These are phyloP conservation scores for Noctua fimbriata DNA, from an alignment of 2,888 invertebrate genomes.

Conservation along the genomic window DNA sequence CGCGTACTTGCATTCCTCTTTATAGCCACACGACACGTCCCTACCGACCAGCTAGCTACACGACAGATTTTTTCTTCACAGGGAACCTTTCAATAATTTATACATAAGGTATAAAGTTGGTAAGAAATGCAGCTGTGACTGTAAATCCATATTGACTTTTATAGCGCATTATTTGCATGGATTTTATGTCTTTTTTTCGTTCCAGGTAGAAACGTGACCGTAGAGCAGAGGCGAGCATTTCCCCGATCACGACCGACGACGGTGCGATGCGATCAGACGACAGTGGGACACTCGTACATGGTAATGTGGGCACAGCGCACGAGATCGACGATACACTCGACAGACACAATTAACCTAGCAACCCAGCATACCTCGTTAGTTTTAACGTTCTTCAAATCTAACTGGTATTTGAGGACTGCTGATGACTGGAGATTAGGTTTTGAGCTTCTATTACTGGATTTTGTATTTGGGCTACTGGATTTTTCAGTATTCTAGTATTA, in stretches of 20 bases:
- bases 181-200: constrained; percentile 71
- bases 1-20: constrained; percentile 75
- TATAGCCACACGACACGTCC: constrained; percentile 73
- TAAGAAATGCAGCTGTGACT: constrained; percentile 73
- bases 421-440: constrained; percentile 43
- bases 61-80: constrained; percentile 57
- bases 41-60: constrained; percentile 54
- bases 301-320: constrained; percentile 69
- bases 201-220: constrained; percentile 85
- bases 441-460: constrained; percentile 2
- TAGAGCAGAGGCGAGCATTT: constrained; percentile 77
- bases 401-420: constrained; percentile 55
- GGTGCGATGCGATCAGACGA: constrained; percentile 78
- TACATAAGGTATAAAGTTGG: constrained; percentile 67
- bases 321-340: constrained; percentile 66
- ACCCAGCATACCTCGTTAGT: constrained; percentile 76
- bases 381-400: constrained; percentile 68
- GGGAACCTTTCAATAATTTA: constrained; percentile 57
- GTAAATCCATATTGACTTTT: constrained; percentile 77
- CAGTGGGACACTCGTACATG: constrained; percentile 78
- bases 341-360: constrained; percentile 82
- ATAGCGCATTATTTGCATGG: constrained; percentile 82
- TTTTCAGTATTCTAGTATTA: not conserved
- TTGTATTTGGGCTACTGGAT: not conserved
- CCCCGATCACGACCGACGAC: constrained; percentile 86